These are phyloP conservation scores for Brachionus calyciflorus DNA, from an alignment of 1,140 invertebrate species.

Conservation along the genomic window DNA sequence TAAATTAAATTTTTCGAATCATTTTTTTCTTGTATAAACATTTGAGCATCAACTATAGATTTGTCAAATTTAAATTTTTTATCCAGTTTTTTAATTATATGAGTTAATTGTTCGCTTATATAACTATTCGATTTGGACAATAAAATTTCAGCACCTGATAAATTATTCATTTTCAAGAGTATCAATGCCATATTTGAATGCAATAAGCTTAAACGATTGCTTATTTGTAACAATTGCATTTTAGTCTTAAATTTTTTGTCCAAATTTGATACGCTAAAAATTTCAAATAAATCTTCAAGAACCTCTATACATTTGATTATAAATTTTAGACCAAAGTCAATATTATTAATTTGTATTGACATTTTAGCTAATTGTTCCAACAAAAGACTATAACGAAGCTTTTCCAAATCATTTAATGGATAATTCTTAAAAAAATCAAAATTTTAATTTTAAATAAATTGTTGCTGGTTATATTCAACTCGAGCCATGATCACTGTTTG, in stretches of 20 bases:
- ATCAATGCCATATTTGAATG: slow-evolving; percentile 39
- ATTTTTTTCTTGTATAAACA: slow-evolving; percentile 27
- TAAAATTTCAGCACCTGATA: not conserved
- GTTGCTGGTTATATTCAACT: too few relatives aligned
- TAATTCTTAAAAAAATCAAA: slow-evolving; percentile 16
- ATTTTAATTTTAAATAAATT: not conserved
- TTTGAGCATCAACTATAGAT: not conserved
- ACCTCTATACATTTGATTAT: slow-evolving; percentile 33
- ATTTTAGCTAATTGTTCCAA: slow-evolving; percentile 30
- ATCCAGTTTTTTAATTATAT: not conserved
- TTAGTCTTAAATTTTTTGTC: slow-evolving; percentile 9
- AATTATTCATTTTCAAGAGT: slow-evolving; percentile 19
- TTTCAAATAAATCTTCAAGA: slow-evolving; percentile 28
- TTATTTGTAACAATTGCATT: slow-evolving; percentile 31
- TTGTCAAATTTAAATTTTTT: slow-evolving; percentile 32
- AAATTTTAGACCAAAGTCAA: slow-evolving; percentile 18
- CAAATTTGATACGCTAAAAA: slow-evolving; percentile 19
- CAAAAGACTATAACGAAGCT: slow-evolving; percentile 1
- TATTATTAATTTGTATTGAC: not conserved
- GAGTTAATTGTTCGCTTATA: slow-evolving; percentile 34
- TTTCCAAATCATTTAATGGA: slow-evolving; percentile 27
- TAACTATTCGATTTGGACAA: slow-evolving; percentile 26
- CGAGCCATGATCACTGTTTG: too few relatives aligned
- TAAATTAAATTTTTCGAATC: slow-evolving; percentile 4
- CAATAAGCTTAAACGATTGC: slow-evolving; percentile 20